Percentiles rank a stretch among this genome's conserved stretches.
phyloP scores from a whole-genome alignment of 92 coral and sea anemone genomes.

The Porites cylindrica region DNA sequence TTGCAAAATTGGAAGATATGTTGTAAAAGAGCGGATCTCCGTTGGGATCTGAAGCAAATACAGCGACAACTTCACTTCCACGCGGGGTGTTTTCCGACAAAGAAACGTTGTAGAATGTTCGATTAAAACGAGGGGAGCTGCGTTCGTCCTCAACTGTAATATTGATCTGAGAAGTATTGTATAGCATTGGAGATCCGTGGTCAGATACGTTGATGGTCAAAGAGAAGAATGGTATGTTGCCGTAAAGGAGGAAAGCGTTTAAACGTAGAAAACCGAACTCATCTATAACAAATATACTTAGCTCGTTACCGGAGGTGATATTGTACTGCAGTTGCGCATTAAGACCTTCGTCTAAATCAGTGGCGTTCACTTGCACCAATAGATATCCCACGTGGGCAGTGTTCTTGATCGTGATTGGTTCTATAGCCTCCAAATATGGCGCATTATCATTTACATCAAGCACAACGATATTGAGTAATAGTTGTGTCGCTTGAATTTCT shows the following conservation, averaged over 20 bases:
- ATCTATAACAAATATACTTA: constrained; percentile 25
- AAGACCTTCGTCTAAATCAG: constrained; percentile 53
- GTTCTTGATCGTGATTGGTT: constrained; percentile 36
- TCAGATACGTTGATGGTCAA: constrained; percentile 61
- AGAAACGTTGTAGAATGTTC: constrained; percentile 40
- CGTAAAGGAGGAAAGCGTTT: constrained; percentile 44
- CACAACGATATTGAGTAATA: neutral
- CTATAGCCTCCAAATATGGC: constrained; percentile 21
- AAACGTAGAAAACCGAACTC: constrained; percentile 45
- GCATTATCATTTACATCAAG: constrained; percentile 60
- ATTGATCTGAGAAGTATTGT: constrained; percentile 29
- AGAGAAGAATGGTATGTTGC: constrained; percentile 29
- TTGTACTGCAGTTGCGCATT: constrained; percentile 50
- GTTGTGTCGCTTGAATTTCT: constrained; percentile 24
- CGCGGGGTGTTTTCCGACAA: constrained; percentile 41
- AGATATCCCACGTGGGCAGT: constrained; percentile 49
- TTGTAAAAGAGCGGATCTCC: constrained; percentile 39
- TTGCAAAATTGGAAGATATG: constrained; percentile 23
- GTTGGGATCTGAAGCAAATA: constrained; percentile 49
- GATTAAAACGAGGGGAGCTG: constrained; percentile 46
- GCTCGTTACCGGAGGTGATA: constrained; percentile 43
- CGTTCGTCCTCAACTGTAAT: constrained; percentile 45
- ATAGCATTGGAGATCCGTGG: constrained; percentile 46
- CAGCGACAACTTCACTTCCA: constrained; percentile 40
- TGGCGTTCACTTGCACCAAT: constrained; percentile 43